Evolutionary conservation across 2,113 vertebrate genomes (phyloP), one percentile per base, ranked within the genome.

Genomic region (Pogonocichla stellata): DNA sequence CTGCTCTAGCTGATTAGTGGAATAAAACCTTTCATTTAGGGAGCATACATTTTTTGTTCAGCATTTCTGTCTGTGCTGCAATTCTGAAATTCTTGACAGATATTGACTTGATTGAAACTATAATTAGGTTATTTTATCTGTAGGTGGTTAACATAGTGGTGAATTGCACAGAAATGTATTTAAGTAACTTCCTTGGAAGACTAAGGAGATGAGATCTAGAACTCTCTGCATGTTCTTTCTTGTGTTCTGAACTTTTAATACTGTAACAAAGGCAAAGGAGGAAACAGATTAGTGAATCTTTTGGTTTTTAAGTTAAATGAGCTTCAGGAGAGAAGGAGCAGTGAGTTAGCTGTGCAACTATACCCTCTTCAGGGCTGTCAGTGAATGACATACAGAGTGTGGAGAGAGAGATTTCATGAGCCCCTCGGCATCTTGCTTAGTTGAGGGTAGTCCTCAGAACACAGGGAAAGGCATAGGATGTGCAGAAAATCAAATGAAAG

Each of bases 341-440:
- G 42, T 91, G 83, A 24, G 26, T 28, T 28, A 51, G 25, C 86
- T 93, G 79, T 82, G 74, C 93, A 94, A 80, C 62, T 24, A 0
- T 66, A 50, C 94, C 94, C 92, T 81, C 91, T 89, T 87, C 90
- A 91, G 95, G 93, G 42, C 8, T 82, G 47, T 48, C 22, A 26
- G 48, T 3, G 20, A 93, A 90, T 82, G 24, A 65, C 86, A 79
- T 0, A 2, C 29, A 13, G 25, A 6, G 24, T 16, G 15, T 34
- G 0, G 2, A 28, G 17, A 33, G 17, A 33, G 31, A 33, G 19
- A 14, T 56, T 31, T 16, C 4, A 2, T 5, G 14, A 20, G 33
- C 28, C 23, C 31, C 10, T 34, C 0, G 1, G 36, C 25, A 7
- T 36, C 40, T 62, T 6, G 0, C 17, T n/a, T 18, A 24, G 17